phyloP scores from a whole-genome alignment of 2,888 invertebrate genomes.

The Acrobasis consociella region DNA sequence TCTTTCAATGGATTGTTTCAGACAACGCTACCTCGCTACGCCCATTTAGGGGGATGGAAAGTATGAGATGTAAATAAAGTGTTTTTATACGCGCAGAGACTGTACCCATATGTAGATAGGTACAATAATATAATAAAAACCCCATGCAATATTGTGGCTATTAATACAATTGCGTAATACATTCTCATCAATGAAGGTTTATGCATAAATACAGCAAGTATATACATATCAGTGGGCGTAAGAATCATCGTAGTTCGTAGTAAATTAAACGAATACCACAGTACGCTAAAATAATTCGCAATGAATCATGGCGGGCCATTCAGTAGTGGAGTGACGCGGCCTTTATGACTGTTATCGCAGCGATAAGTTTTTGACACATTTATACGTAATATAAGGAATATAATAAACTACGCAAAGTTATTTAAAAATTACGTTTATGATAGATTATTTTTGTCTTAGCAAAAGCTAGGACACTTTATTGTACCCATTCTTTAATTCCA shows the following conservation, averaged over 20 bases:
- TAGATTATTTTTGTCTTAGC: no score
- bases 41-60: constrained; percentile 39
- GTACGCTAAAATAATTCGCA: constrained; percentile 62
- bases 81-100: not conserved
- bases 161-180: no score
- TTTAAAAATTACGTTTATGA: no score
- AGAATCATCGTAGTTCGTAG: constrained; percentile 65
- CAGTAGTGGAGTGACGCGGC: constrained; percentile 60
- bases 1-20: constrained; percentile 58
- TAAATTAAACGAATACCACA: constrained; percentile 63
- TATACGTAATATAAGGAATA: no score
- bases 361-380: constrained; percentile 38
- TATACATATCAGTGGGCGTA: constrained; percentile 45
- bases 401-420: no score
- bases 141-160: not conserved
- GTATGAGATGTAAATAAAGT: constrained; percentile 8
- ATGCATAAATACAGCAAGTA: constrained; percentile 40
- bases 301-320: constrained; percentile 69
- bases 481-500: no score
- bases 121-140: not conserved
- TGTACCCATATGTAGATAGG: not conserved
- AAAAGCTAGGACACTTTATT: no score
- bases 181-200: constrained; percentile 12
- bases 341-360: constrained; percentile 49
- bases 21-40: constrained; percentile 50